phyloP scores from a whole-genome alignment of 2,113 vertebrate genomes.

The Sphaerodactylus townsendi region DNA sequence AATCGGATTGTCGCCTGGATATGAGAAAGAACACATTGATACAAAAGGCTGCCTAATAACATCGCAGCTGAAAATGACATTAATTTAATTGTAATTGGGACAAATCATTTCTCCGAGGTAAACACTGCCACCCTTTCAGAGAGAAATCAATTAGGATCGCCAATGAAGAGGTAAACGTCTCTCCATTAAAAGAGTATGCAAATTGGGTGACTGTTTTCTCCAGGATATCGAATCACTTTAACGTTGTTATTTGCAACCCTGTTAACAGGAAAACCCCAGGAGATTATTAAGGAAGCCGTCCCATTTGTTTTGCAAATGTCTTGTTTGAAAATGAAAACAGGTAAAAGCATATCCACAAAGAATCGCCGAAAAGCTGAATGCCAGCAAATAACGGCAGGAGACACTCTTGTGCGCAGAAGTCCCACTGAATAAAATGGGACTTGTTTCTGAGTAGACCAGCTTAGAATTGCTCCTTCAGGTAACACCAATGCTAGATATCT shows the following conservation, averaged over 20 bases:
- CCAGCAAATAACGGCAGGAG: neutral
- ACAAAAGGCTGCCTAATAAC: slow-evolving; percentile 41
- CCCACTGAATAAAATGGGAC: too few relatives aligned
- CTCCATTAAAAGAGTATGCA: slow-evolving; percentile 7
- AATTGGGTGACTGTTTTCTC: slow-evolving; percentile 38
- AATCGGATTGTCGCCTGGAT: slow-evolving; percentile 49
- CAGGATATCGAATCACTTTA: slow-evolving; percentile 42
- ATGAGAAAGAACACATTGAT: slow-evolving; percentile 32
- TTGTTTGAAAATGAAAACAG: neutral
- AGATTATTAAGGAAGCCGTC: slow-evolving; percentile 32
- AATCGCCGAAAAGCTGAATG: slow-evolving; percentile 28
- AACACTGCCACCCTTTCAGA: slow-evolving; percentile 39
- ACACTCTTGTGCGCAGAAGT: neutral
- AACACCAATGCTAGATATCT: too few relatives aligned
- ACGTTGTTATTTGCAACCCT: slow-evolving; percentile 38
- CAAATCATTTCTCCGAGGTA: slow-evolving; percentile 47
- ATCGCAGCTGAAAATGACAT: slow-evolving; percentile 46
- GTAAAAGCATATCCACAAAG: slow-evolving; percentile 14
- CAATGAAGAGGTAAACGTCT: slow-evolving; percentile 13
- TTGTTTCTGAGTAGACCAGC: too few relatives aligned
- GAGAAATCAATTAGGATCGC: slow-evolving; percentile 20
- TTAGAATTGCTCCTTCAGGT: too few relatives aligned
- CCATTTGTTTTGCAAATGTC: slow-evolving; percentile 17
- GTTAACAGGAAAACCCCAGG: neutral
- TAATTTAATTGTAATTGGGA: slow-evolving; percentile 61